A percentile compares a stretch with the other conserved stretches of the same genome.
phyloP scores from a whole-genome alignment of 2,113 vertebrate species.

The Picathartes gymnocephalus region DNA sequence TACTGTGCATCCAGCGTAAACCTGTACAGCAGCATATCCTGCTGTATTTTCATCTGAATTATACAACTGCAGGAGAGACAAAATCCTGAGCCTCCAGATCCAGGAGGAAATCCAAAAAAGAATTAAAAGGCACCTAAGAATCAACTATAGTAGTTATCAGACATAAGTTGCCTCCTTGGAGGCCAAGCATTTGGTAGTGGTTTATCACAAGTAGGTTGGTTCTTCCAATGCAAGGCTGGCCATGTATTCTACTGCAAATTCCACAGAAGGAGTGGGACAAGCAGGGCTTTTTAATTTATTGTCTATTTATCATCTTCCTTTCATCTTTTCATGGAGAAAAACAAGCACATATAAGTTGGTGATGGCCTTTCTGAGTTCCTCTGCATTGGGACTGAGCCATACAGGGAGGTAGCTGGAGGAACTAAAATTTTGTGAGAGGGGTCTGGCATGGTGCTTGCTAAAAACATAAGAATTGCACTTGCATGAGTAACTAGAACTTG shows the following conservation, averaged over 20 bases:
- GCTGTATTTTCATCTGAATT: neutral
- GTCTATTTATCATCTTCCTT: neutral
- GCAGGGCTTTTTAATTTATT: neutral
- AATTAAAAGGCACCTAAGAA: neutral
- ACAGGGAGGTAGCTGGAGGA: neutral
- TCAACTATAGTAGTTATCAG: neutral
- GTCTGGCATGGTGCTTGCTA: neutral
- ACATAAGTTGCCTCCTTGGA: neutral
- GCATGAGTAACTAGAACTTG: neutral
- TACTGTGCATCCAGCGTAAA: neutral
- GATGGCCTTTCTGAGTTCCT: neutral
- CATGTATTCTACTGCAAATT: neutral
- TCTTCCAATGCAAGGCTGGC: neutral
- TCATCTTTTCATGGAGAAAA: neutral
- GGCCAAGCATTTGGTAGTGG: neutral
- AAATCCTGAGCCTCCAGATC: neutral
- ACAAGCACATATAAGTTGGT: accelerated
- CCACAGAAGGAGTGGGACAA: neutral
- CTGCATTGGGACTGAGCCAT: neutral
- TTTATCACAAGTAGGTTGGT: neutral
- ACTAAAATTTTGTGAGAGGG: neutral
- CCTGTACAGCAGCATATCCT: neutral
- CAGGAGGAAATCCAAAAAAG: neutral
- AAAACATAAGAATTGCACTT: neutral
- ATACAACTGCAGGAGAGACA: neutral